These are phyloP conservation scores for Eucera pruinosa DNA, from an alignment of 2,888 invertebrate species.

Conservation along the genomic window DNA sequence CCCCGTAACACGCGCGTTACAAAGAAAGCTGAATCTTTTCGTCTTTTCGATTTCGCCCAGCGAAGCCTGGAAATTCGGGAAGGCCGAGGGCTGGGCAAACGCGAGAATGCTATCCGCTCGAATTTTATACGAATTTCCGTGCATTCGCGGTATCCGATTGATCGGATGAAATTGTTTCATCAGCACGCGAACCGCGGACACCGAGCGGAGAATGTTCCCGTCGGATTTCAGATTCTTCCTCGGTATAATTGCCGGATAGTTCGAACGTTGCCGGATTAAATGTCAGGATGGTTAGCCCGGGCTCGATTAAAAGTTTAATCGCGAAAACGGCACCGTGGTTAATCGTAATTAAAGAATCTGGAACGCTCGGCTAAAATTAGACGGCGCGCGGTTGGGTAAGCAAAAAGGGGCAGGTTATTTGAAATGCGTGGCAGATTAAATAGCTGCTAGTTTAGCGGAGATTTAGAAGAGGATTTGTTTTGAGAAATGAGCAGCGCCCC, in stretches of 20 bases:
- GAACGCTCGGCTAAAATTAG: background rate
- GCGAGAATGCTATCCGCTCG: background rate
- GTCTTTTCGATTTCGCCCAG: too few relatives aligned
- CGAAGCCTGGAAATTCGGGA: too few relatives aligned
- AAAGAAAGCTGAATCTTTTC: too few relatives aligned
- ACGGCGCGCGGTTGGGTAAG: background rate
- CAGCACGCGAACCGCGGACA: background rate
- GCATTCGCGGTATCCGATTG: slow-evolving; percentile 9
- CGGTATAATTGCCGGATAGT: slow-evolving; percentile 29
- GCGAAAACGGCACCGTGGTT: background rate
- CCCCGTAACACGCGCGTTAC: too few relatives aligned
- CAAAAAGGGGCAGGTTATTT: background rate
- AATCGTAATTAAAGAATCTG: background rate
- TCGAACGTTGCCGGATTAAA: slow-evolving; percentile 17
- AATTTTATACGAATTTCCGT: slow-evolving; percentile 22
- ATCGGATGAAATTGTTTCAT: slow-evolving; percentile 24
- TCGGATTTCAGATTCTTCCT: slow-evolving; percentile 8
- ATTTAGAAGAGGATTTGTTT: background rate
- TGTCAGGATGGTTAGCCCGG: background rate
- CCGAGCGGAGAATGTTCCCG: slow-evolving; percentile 9
- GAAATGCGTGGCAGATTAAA: background rate
- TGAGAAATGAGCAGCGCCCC: background rate
- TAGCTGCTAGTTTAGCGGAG: background rate
- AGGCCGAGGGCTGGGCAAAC: too few relatives aligned
- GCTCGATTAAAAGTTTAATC: slow-evolving; percentile 7